phyloP scores from a whole-genome alignment of 2,797 vertebrate genomes.

The Picus viridis region DNA sequence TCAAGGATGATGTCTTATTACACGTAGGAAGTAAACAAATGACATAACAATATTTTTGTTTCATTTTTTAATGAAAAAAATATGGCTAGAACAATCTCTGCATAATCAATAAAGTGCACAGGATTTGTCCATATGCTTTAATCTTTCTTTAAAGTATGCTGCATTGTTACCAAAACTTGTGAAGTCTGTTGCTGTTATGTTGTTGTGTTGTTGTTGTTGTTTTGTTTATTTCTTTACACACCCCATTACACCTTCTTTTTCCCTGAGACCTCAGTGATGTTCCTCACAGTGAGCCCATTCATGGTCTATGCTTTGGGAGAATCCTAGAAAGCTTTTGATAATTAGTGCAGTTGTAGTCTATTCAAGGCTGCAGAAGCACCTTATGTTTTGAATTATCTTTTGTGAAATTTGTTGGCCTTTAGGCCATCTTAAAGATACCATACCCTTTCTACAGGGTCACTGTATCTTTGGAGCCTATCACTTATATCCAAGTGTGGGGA shows the following conservation, averaged over 20 bases:
- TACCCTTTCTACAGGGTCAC: background rate
- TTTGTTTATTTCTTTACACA: background rate
- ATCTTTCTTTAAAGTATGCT: background rate
- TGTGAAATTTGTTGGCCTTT: background rate
- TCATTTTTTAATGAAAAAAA: background rate
- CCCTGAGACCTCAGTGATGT: background rate
- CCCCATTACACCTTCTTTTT: background rate
- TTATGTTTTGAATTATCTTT: background rate
- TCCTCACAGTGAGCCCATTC: background rate
- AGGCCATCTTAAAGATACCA: background rate
- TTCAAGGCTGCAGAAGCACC: background rate
- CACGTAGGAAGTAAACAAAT: background rate
- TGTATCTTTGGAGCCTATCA: background rate
- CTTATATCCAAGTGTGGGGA: background rate
- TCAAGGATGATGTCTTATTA: background rate
- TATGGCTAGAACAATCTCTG: background rate
- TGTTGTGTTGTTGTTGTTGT: background rate
- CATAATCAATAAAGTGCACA: background rate
- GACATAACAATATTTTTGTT: background rate
- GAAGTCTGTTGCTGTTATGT: background rate
- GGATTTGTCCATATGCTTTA: background rate
- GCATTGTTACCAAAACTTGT: background rate
- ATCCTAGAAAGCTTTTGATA: background rate
- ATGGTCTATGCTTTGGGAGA: background rate
- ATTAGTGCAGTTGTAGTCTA: background rate